Evolutionary conservation across 2,797 vertebrate species (phyloP).

Genomic region (Coilia nasus): DNA sequence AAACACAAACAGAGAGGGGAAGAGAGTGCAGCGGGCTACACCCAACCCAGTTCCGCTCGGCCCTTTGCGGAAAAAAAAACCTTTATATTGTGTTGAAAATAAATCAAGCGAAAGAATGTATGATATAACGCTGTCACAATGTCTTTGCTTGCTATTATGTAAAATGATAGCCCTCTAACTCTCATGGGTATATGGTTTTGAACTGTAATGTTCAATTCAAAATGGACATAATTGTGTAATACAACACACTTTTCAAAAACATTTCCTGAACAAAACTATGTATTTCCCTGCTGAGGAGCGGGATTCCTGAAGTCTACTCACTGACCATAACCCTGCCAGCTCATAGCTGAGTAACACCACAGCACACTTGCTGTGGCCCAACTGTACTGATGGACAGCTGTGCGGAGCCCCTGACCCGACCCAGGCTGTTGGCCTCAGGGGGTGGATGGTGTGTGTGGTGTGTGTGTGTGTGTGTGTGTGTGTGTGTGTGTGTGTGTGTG

Average conservation of each 20-base stretch:
- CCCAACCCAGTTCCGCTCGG: conserved; percentile 72
- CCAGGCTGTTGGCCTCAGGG: conserved; percentile 13
- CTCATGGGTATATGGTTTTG: background rate
- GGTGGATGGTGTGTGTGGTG: background rate
- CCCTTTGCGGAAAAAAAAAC: conserved; percentile 39
- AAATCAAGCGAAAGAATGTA: conserved; percentile 33
- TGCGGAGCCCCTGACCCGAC: conserved; percentile 20
- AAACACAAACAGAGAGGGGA: conserved; percentile 75
- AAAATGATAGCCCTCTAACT: background rate
- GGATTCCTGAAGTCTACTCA: background rate
- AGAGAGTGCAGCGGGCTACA: conserved; percentile 67
- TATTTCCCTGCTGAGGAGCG: background rate
- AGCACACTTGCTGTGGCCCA: conserved; percentile 3
- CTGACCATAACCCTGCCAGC: background rate
- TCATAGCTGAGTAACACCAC: background rate
- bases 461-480: too few species aligned
- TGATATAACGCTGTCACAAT: conserved; percentile 9
- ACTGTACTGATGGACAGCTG: conserved; percentile 43
- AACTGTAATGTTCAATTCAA: background rate
- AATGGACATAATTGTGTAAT: background rate
- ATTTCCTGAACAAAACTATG: background rate
- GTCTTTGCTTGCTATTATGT: background rate
- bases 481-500: too few species aligned
- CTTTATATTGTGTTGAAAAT: conserved; percentile 32
- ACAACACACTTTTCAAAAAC: conserved; percentile 2